A percentile compares a stretch with the other conserved stretches of the same genome.
phyloP scores from a whole-genome alignment of 2,113 vertebrate species.

The Cochlearius cochlearius region DNA sequence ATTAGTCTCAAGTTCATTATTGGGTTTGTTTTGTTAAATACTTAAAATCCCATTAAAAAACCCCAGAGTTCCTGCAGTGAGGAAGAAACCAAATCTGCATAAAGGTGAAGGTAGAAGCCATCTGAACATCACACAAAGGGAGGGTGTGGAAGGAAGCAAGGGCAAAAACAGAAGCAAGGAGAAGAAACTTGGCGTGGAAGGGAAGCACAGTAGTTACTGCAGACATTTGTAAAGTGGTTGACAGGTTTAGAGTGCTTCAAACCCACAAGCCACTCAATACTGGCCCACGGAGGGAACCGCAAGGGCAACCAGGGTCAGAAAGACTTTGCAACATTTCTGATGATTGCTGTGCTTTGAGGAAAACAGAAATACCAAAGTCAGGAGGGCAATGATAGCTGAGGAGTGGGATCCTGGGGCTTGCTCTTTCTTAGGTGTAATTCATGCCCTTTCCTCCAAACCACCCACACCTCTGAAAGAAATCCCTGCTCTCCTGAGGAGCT shows the following conservation, averaged over 20 bases:
- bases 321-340: background rate
- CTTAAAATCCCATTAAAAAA: background rate
- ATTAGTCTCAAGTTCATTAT: background rate
- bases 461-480: background rate
- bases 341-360: background rate
- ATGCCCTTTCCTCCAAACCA: background rate
- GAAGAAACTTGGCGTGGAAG: background rate
- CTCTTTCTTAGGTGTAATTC: background rate
- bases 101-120: background rate
- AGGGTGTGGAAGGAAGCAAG: background rate
- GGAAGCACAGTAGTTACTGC: background rate
- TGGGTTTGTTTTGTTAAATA: background rate
- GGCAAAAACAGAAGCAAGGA: background rate
- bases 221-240: background rate
- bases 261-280: background rate
- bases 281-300: rapidly evolving
- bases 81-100: background rate
- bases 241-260: background rate
- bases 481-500: background rate
- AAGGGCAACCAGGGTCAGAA: background rate
- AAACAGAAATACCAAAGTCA: background rate
- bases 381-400: background rate
- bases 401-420: background rate
- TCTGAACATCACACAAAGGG: background rate
- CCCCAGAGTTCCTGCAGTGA: background rate